Base-by-base conservation (phyloP, 2,888 invertebrate genomes). In the Himalopsyche japonica region DNA sequence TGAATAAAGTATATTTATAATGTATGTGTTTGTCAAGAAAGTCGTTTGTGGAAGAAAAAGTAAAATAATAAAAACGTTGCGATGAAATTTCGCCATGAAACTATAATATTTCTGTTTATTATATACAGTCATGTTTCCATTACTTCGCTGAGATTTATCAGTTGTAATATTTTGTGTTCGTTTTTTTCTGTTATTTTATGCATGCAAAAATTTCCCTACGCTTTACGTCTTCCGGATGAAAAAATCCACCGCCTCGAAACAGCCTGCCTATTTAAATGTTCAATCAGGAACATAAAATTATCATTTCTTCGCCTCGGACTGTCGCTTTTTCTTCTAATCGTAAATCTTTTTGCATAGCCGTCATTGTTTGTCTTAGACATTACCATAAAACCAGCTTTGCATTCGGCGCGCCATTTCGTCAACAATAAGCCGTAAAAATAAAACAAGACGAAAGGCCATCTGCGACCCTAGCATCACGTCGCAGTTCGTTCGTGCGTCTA, bases 351-450 rank as follows among this genome's bases (percentile, higher is more conserved):
- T 49, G 37, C 47, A 83, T 80, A 43, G 80, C 83, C 79, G 48
- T 70, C 83, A 80, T 57, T 83, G 80, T 83, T 83, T 83, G 70
- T 76, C 32, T 48, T 83, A 80, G 83, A 83, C 76, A 83, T 83
- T 80, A 80, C 83, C 83, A 80, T 80, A 80, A 83, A 83, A 49
- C 76, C 76, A 43, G 79, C 48, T 83, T 83, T 83, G 76, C 80
- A 83, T 83, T 83, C 80, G 64, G 76, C 48, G 79, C 48, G 83
- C 76, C 83, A 83, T 83, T 83, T 83, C 76, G 83, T 83, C 83
- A 83, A 83, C 83, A 83, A 83, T 83, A 83, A 80, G 80, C 79
- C 80, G 76, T 83, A 83, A 83, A 83, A 83, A 83, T 47, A 76
- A 83, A 82, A 82, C 70, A 82, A 82, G 82, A 30, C 30, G 43